Percentiles rank a stretch among this genome's conserved stretches.
These are phyloP conservation scores for Eospalax fontanierii DNA, from an alignment of 2,797 vertebrate species.

Conservation along the genomic window DNA sequence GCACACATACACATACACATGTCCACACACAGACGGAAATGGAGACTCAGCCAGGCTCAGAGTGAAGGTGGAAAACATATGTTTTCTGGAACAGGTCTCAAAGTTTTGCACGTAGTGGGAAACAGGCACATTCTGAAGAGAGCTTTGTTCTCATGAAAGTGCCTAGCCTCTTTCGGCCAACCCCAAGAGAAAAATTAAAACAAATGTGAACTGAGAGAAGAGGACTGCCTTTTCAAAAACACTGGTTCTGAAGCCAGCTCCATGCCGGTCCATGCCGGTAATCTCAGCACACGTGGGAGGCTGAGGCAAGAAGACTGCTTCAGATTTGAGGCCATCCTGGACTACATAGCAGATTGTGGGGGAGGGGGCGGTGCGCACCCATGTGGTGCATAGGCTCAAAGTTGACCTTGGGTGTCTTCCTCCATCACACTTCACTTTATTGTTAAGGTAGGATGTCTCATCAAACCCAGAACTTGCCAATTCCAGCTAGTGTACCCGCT, in stretches of 20 bases:
- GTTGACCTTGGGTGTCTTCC: background rate
- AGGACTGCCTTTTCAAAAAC: background rate
- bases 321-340: background rate
- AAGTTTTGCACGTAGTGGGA: background rate
- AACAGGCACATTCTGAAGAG: background rate
- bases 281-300: background rate
- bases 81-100: background rate
- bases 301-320: background rate
- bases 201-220: background rate
- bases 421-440: background rate
- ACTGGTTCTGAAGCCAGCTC: background rate
- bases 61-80: background rate
- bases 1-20: too few relatives aligned
- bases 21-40: background rate
- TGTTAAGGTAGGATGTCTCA: background rate
- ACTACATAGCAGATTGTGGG: background rate
- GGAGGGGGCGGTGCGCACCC: too few relatives aligned
- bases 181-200: background rate
- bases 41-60: constrained; percentile 11
- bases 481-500: background rate
- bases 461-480: background rate
- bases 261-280: background rate
- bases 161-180: background rate
- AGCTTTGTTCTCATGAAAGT: background rate
- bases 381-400: background rate